Evolutionary conservation across 2,888 invertebrate genomes (phyloP), one percentile per base, ranked within the genome.

Genomic region (Heliconius sara): DNA sequence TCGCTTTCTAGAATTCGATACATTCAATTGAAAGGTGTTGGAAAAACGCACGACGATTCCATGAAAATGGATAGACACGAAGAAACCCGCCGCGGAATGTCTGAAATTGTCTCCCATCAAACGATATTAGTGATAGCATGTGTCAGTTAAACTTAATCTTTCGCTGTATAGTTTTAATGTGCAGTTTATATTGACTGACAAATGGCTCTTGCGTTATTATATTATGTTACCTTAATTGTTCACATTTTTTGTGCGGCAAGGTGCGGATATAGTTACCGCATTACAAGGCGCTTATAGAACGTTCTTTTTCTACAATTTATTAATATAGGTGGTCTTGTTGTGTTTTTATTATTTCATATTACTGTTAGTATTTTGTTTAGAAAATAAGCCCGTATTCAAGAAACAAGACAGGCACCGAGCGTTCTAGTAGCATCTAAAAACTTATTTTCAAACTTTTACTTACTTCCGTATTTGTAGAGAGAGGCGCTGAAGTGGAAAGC

Each of bases 11-110:
- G 94, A 93, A 95, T 94, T 93, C 92, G 87, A 93, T 89, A 88
- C 91, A 93, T 93, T 93, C 93, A 90, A 91, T 93, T 93, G 93
- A 92, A 90, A 94, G 95, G 95, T 95, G 95, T 93, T 88, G 93
- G 95, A 95, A 95, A 95, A 95, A 95, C 93, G 90, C 88, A 52
- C 88, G 87, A 90, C 91, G 88, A 93, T 94, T 92, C 95, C 91
- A 94, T 95, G 94, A 94, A 95, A 95, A 95, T 95, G 92, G 91
- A 94, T 90, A 85, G 88, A 84, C 83, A 86, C 89, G 89, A 93
- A 95, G 94, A 95, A 94, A 94, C 95, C 91, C 87, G 92, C 89
- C 86, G 83, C 83, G 91, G 93, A 93, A 94, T 94, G 91, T 91
- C 89, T 90, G 90, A 91, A 89, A 90, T 88, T 87, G 89, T 89